These are phyloP conservation scores for Micronycteris hirsuta DNA, from an alignment of 2,113 vertebrate genomes.

Conservation along the genomic window DNA sequence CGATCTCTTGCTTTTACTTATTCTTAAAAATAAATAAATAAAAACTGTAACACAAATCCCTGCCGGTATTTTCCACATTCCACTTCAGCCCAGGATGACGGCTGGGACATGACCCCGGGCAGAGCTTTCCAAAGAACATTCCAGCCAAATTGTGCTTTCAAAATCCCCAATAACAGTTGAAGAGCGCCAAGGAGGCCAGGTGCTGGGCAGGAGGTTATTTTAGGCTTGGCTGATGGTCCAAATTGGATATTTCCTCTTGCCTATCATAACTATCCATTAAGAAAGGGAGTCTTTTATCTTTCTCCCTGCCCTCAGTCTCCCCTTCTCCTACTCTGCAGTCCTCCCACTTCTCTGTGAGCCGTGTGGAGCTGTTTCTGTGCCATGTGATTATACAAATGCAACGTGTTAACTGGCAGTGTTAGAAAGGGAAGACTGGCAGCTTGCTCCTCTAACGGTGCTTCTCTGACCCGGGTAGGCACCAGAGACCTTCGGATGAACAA, in stretches of 20 bases:
- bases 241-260: constrained; percentile 35
- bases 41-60: neutral
- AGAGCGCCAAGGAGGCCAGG: constrained; percentile 69
- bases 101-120: constrained; percentile 51
- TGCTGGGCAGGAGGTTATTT: constrained; percentile 73
- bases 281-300: neutral
- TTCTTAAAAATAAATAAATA: neutral
- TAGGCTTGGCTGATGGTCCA: constrained; percentile 63
- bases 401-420: neutral
- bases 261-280: constrained; percentile 38
- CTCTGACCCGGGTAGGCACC: neutral
- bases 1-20: constrained; percentile 5
- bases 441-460: neutral
- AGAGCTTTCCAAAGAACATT: constrained; percentile 47
- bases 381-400: neutral
- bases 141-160: constrained; percentile 60
- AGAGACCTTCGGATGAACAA: neutral
- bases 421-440: neutral
- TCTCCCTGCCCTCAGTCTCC: neutral
- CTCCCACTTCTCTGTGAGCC: neutral
- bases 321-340: neutral
- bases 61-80: constrained; percentile 53
- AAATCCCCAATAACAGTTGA: constrained; percentile 55
- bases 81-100: constrained; percentile 25
- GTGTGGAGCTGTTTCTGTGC: neutral